Evolutionary conservation across 1,140 invertebrate genomes (phyloP).

Genomic region (Myzus persicae): DNA sequence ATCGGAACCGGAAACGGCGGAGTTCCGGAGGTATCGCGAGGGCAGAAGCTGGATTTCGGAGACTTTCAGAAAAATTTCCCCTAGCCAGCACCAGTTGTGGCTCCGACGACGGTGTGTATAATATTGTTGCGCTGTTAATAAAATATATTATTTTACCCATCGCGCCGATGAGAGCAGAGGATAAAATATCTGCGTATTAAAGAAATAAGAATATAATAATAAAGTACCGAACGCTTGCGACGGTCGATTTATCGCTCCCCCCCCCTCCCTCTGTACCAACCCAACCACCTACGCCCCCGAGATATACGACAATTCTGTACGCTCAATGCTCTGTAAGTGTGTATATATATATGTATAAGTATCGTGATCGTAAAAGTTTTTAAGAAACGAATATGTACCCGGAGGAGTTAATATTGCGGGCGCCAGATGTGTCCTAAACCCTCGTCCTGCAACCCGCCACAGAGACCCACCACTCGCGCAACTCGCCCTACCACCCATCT

Average conservation of each 20-base stretch:
- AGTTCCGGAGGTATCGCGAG: no score
- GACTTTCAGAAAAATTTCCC: background rate
- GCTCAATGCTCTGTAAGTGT: background rate
- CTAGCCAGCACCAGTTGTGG: no score
- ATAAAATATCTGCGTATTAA: background rate
- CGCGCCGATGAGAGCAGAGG: background rate
- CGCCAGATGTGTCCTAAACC: conserved; percentile 49
- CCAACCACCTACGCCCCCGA: background rate
- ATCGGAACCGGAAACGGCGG: no score
- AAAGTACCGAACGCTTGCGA: background rate
- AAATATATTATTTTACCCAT: no score
- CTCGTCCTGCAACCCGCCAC: background rate
- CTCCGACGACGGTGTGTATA: no score
- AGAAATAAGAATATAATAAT: background rate
- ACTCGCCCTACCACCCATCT: no score
- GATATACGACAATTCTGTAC: background rate
- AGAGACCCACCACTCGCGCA: background rate
- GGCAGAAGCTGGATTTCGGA: background rate
- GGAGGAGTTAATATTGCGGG: conserved; percentile 53
- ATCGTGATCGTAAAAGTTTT: conserved; percentile 52
- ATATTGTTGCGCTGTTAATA: no score
- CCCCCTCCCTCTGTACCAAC: background rate
- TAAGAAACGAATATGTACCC: conserved; percentile 37
- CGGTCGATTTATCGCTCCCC: conserved; percentile 41
- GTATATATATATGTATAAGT: background rate